Evolutionary conservation across 2,888 invertebrate genomes (phyloP).

Genomic region (Apotomis betuletana): DNA sequence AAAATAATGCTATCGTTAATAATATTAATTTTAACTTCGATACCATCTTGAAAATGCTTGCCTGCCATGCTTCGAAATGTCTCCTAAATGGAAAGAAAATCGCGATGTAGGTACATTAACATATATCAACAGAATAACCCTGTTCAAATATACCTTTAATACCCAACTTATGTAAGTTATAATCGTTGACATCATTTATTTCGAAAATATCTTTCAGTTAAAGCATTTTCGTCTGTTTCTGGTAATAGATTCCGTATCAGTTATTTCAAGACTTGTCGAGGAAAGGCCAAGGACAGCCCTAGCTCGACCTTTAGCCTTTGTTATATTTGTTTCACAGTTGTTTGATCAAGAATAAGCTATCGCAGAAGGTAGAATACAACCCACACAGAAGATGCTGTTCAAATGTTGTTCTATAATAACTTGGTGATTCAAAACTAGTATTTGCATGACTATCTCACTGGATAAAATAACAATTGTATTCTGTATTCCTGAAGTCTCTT

Average conservation of each 20-base stretch:
- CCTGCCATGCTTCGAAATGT: too few species aligned
- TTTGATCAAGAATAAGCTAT: slow-evolving; percentile 2
- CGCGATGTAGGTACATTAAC: too few species aligned
- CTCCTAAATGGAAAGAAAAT: too few species aligned
- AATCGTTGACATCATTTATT: background rate
- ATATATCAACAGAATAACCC: too few species aligned
- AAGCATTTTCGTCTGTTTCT: background rate
- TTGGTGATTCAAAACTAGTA: background rate
- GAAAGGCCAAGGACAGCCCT: slow-evolving; percentile 11
- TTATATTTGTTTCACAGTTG: slow-evolving; percentile 1
- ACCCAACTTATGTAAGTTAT: too few species aligned
- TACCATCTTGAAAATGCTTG: too few species aligned
- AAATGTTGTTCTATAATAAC: background rate
- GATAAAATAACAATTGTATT: too few species aligned
- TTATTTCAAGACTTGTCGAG: background rate
- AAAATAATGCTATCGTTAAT: too few species aligned
- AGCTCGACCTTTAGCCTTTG: background rate
- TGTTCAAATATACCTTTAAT: too few species aligned
- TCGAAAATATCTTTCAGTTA: background rate
- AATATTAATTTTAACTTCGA: too few species aligned
- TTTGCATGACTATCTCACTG: background rate
- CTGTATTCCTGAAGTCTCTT: too few species aligned
- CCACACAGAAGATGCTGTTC: background rate
- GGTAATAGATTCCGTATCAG: background rate
- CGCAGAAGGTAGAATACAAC: background rate